These are phyloP conservation scores for Conomelus anceps DNA, from an alignment of 2,888 invertebrate species.

Conservation along the genomic window DNA sequence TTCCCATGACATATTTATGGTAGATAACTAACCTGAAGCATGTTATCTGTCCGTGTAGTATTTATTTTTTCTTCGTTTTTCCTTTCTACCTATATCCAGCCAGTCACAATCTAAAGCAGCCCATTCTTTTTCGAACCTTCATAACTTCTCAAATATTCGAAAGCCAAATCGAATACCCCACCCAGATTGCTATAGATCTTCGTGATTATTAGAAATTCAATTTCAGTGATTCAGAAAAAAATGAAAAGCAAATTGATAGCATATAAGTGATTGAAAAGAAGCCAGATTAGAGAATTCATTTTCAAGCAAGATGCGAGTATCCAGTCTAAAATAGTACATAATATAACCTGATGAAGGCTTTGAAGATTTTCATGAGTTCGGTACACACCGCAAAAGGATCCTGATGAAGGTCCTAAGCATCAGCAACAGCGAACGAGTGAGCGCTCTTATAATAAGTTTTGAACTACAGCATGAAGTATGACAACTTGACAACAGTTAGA, in stretches of 20 bases:
- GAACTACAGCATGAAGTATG: no score
- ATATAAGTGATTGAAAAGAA: neutral
- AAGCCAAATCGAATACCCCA: neutral
- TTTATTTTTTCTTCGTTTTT: neutral
- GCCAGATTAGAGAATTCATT: no score
- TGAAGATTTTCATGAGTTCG: no score
- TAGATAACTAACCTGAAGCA: neutral
- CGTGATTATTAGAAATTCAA: neutral
- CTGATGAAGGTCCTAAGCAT: no score
- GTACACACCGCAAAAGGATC: no score
- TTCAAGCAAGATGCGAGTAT: no score
- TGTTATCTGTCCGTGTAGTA: neutral
- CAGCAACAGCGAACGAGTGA: no score
- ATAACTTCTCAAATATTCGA: neutral
- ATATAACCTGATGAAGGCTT: no score
- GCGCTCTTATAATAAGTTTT: no score
- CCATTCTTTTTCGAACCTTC: neutral
- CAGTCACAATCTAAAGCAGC: neutral
- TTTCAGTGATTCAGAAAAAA: neutral
- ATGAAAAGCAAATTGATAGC: neutral
- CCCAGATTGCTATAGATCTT: neutral
- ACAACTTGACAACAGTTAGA: no score
- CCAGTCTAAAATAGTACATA: no score
- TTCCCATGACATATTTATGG: slow-evolving; percentile 11
- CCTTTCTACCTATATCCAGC: neutral